phyloP scores from a whole-genome alignment of 2,888 invertebrate genomes.

The Hybos culiciformis region DNA sequence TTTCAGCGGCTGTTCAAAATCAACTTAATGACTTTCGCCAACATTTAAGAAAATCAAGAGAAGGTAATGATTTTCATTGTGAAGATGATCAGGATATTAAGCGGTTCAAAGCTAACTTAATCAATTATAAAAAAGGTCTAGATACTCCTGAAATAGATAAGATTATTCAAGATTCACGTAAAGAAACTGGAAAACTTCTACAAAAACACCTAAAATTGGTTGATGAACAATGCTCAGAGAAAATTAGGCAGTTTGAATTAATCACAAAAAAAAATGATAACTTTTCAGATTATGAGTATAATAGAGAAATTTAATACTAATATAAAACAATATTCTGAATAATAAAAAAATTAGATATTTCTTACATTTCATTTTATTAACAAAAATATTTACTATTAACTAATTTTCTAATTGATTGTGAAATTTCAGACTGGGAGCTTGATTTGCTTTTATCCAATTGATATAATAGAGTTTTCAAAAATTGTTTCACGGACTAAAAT shows the following conservation, averaged over 20 bases:
- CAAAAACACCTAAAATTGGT: constrained; percentile 12
- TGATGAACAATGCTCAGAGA: constrained; percentile 9
- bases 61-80: not conserved
- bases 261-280: constrained; percentile 11
- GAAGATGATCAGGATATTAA: constrained; percentile 10
- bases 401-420: not conserved
- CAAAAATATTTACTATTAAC: not conserved
- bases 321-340: too few species aligned
- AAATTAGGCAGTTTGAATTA: constrained; percentile 8
- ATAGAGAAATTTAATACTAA: not conserved
- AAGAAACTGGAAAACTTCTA: constrained; percentile 11
- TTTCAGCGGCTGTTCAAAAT: constrained; percentile 6
- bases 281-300: not conserved
- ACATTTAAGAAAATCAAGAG: constrained; percentile 5
- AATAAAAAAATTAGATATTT: not conserved
- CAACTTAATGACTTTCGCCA: constrained; percentile 8
- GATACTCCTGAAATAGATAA: constrained; percentile 2
- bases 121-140: constrained; percentile 8
- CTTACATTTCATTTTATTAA: not conserved
- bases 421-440: too few species aligned
- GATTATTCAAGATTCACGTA: constrained; percentile 8
- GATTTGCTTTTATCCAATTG: too few species aligned
- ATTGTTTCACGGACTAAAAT: not conserved
- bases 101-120: constrained; percentile 8
- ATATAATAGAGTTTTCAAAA: not conserved